Base-by-base conservation (phyloP, 1,140 invertebrate genomes). In the Drosophila saltans region DNA sequence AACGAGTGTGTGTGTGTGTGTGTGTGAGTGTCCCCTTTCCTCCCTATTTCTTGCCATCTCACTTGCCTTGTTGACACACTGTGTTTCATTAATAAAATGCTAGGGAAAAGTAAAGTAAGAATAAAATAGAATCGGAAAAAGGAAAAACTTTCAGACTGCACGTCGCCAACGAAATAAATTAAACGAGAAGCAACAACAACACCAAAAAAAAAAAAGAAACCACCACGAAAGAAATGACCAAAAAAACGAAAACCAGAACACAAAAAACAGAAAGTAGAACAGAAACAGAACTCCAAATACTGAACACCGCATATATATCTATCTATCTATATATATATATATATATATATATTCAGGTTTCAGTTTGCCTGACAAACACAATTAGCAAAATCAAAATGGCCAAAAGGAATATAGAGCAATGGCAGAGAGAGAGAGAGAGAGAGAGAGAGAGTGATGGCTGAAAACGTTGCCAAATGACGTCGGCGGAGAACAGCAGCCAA, bases 61-160 rank as follows among this genome's bases (percentile, higher is more conserved):
- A 3, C 11, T 43, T 24, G 7, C 16, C 62, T 67, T 73, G 71
- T 58, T 60, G 69, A 73, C 79, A 78, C 72, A 65, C 59, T 76
- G 75, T 85, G 75, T 85, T 85, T 86, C 82, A 85, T 85, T 85
- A 85, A 85, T 85, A 88, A 85, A 88, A 81, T 77, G 80, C 56
- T 70, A 58, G 57, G 26, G 63, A 76, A 72, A 65, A 71, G 66
- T 48, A 59, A 75, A 76, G 72, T 69, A 69, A 68, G 65, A 69
- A 57, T 16, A 28, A 59, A 74, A 39, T 30, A 40, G 26, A 61
- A 72, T 86, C 71, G 79, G 70, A 65, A 16, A 16, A 16, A 71
- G 63, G 64, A 80, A 85, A 83, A 89, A 86, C 80, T 75, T 80
- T 86, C 72, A 85, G 82, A 85, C 82, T 75, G 79, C 82, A 69